Conservation (phyloP, 1,140 invertebrate genomes). For the Drosophila gunungcola region DNA sequence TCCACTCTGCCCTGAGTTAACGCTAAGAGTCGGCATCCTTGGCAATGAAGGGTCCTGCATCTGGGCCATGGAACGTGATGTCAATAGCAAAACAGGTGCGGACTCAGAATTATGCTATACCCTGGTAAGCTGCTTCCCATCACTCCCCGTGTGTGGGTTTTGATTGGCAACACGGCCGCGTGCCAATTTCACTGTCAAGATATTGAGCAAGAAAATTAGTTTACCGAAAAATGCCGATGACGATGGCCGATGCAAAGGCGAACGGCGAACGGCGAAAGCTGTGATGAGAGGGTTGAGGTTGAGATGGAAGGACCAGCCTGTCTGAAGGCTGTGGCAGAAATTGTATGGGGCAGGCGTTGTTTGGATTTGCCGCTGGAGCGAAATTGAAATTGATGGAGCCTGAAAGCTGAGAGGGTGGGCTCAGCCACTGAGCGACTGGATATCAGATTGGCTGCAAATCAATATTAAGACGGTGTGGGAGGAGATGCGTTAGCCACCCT, state of each 20-base stretch:
- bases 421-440: constrained; percentile 40
- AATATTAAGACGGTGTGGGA: constrained; percentile 42
- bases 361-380: constrained; percentile 74
- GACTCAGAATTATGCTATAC: constrained; percentile 33
- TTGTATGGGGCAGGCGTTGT: constrained; percentile 79
- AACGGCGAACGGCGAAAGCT: not conserved
- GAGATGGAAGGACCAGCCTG: constrained; percentile 20
- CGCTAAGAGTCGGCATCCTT: constrained; percentile 32
- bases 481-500: constrained; percentile 8
- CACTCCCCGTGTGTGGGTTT: constrained; percentile 31
- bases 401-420: constrained; percentile 37
- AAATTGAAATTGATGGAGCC: constrained; percentile 84
- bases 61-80: constrained; percentile 62
- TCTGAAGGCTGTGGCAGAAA: constrained; percentile 69
- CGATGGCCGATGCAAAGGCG: constrained; percentile 1
- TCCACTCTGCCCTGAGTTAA: constrained; percentile 42
- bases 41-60: constrained; percentile 21
- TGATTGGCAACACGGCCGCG: constrained; percentile 73
- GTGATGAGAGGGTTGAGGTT: constrained; percentile 1
- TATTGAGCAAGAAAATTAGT: constrained; percentile 84
- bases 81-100: constrained; percentile 76
- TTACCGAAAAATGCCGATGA: constrained; percentile 75
- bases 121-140: not conserved
- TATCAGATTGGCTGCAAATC: constrained; percentile 60
- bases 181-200: constrained; percentile 84